Conservation (phyloP, 2,113 vertebrate species). For the Tichodroma muraria region DNA sequence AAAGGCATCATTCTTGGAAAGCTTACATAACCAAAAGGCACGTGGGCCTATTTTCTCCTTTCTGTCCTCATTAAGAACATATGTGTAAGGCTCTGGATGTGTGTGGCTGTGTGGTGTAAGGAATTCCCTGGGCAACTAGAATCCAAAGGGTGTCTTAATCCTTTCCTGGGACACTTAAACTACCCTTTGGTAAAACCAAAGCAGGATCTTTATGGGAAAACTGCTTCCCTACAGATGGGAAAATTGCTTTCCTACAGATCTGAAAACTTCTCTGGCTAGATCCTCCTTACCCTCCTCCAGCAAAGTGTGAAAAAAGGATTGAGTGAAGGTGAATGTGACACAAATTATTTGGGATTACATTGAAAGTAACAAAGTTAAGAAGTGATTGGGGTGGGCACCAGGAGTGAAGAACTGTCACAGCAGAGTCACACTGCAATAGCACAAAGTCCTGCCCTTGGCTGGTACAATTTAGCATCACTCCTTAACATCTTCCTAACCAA, state of each 20-base stretch:
- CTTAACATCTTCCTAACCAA: not conserved
- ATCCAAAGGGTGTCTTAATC: not conserved
- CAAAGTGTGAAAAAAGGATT: not conserved
- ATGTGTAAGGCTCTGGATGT: not conserved
- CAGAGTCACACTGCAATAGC: not conserved
- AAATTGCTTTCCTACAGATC: not conserved
- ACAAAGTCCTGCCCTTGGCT: not conserved
- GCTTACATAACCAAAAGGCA: not conserved
- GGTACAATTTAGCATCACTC: not conserved
- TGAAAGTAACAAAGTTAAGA: not conserved
- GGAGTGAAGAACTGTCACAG: not conserved
- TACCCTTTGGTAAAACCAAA: not conserved
- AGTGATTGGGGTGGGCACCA: not conserved
- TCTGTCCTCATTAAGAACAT: not conserved
- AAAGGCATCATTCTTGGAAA: not conserved
- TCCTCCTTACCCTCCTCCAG: not conserved
- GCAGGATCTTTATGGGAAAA: not conserved
- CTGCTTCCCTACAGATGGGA: not conserved
- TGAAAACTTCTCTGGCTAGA: not conserved
- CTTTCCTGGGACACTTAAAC: not conserved
- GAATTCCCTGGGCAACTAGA: not conserved
- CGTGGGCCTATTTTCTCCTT: not conserved
- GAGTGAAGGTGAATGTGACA: not conserved
- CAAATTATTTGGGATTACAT: not conserved
- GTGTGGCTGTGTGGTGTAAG: not conserved